Base-by-base conservation (phyloP, 2,888 invertebrate species). In the Lasioglossum malachurum region DNA sequence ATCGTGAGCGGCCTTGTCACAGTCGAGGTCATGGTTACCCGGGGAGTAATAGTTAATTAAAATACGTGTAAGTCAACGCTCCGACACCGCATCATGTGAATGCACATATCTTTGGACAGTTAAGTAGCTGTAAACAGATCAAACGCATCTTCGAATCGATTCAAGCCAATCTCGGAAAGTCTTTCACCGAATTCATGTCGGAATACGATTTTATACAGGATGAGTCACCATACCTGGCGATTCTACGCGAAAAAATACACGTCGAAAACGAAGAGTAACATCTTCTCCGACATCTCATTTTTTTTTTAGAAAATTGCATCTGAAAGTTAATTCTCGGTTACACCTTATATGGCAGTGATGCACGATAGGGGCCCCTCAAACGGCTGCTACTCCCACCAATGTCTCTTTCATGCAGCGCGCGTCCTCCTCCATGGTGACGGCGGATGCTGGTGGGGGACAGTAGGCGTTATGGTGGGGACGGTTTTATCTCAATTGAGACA, bases 81-180 rank as follows among this genome's bases (percentile, higher is more conserved):
- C 75, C 53, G 72, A 78, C 77, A 78, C 78, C 72, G 77, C 82
- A 86, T 77, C 46, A 79, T 41, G 75, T 78, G 78, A 31, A 79
- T 78, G 83, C 87, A 87, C 87, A 87, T 83, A 87, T 87, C 86
- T 78, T 75, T 82, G 69, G 75, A 31, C 71, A 72, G 67, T 86
- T 80, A 82, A 73, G 72, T 67, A 76, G 44, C 44, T 67, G 77
- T 77, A 78, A 83, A 77, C n/a, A 4, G 49, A 69, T n/a, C n/a
- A 16, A 38, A 77, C 67, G 23, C 19, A 44, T 35, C 12, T 49
- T 71, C 53, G 38, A 57, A 31, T 49, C 44, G 46, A 10, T 12
- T n/a, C 53, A 12, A 44, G n/a, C 38, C 44, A 38, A 10, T 27
- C 14, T 67, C 19, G n/a, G 5, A 27, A 53, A 38, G 53, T 73